phyloP scores from a whole-genome alignment of 1,140 invertebrate genomes.

The Aphidius gifuensis region DNA sequence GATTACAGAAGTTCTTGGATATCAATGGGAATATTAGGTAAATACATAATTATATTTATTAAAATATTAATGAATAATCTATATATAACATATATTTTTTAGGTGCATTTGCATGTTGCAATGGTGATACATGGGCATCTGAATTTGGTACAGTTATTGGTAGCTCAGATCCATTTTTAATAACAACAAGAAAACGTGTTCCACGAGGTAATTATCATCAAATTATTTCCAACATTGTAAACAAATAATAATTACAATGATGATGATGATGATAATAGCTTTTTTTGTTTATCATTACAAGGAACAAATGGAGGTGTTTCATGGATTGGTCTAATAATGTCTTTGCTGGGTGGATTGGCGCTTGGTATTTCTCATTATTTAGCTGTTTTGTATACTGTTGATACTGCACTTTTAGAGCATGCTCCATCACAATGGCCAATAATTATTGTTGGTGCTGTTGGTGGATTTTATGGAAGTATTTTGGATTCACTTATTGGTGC shows the following conservation, averaged over 20 bases:
- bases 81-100: constrained; percentile 27
- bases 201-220: constrained; percentile 62
- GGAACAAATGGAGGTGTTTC: constrained; percentile 85
- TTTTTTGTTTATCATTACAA: constrained; percentile 40
- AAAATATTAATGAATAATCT: background rate
- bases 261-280: background rate
- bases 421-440: constrained; percentile 81
- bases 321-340: constrained; percentile 67
- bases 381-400: constrained; percentile 63
- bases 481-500: constrained; percentile 84
- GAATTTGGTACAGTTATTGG: constrained; percentile 80
- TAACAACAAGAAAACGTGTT: constrained; percentile 73
- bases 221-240: background rate
- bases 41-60: constrained; percentile 17
- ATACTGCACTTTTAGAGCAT: constrained; percentile 57
- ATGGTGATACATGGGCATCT: constrained; percentile 90
- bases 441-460: constrained; percentile 66
- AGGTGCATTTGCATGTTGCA: constrained; percentile 77
- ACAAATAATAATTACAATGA: background rate
- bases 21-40: constrained; percentile 73
- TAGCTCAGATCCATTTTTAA: constrained; percentile 66
- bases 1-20: constrained; percentile 81
- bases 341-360: constrained; percentile 69
- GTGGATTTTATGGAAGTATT: constrained; percentile 76
- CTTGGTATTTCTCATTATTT: constrained; percentile 76